Percentiles rank a stretch among this genome's conserved stretches.
phyloP scores from a whole-genome alignment of 2,113 vertebrate genomes.

The Albula glossodonta region DNA sequence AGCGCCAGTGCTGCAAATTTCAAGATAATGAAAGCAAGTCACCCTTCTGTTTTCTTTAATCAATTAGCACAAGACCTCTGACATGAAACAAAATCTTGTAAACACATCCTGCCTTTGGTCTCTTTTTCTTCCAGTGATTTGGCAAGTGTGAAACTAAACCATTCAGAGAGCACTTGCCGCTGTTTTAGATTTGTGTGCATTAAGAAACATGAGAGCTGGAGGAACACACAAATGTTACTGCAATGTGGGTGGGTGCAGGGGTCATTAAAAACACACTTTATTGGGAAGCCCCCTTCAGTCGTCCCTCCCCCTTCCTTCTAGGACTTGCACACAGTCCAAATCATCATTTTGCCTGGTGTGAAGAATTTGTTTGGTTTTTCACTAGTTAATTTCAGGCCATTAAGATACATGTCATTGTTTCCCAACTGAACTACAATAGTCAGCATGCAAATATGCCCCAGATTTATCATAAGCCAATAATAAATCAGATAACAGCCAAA shows the following conservation, averaged over 20 bases:
- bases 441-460: background rate
- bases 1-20: background rate
- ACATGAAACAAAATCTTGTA: background rate
- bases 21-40: conserved; percentile 1
- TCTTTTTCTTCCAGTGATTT: background rate
- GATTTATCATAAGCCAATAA: background rate
- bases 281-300: background rate
- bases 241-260: background rate
- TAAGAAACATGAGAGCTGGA: background rate
- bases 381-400: background rate
- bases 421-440: background rate
- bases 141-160: background rate
- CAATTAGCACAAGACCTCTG: conserved; percentile 8
- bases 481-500: too few relatives aligned
- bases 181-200: background rate
- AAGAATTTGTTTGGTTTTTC: background rate
- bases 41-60: background rate
- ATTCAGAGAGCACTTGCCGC: background rate
- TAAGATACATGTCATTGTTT: background rate
- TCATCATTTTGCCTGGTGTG: background rate
- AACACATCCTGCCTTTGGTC: background rate
- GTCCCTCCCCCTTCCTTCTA: too few relatives aligned
- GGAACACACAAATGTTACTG: background rate
- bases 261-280: background rate
- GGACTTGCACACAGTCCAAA: background rate